These are phyloP conservation scores for Semnornis frantzii DNA, from an alignment of 2,113 vertebrate genomes.

Conservation along the genomic window DNA sequence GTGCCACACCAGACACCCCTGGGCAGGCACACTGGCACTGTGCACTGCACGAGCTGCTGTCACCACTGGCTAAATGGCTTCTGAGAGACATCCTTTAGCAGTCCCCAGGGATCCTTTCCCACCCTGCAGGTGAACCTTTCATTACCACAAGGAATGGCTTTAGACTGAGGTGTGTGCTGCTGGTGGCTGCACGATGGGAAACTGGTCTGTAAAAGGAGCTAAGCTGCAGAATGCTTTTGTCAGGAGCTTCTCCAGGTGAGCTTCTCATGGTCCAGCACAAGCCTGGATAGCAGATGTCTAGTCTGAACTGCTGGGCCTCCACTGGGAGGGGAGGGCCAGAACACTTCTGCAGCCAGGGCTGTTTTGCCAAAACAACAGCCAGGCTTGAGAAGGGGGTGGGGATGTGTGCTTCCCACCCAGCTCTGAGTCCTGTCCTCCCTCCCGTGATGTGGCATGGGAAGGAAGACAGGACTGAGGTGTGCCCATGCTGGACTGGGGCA, in stretches of 20 bases:
- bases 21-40: rapidly evolving
- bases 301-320: not conserved
- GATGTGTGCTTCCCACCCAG: not conserved
- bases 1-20: not conserved
- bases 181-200: not conserved
- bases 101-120: not conserved
- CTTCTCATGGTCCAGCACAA: not conserved
- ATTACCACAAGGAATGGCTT: not conserved
- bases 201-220: not conserved
- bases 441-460: rapidly evolving
- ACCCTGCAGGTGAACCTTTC: not conserved
- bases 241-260: not conserved
- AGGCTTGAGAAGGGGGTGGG: not conserved
- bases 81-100: not conserved
- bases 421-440: not conserved
- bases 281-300: not conserved
- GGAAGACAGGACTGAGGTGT: not conserved
- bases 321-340: not conserved
- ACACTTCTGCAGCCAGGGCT: not conserved
- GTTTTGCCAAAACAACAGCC: not conserved
- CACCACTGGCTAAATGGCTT: not conserved
- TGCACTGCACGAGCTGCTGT: not conserved
- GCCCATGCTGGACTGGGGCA: not conserved
- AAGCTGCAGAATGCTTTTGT: not conserved
- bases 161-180: not conserved